Evolutionary conservation across 2,888 invertebrate genomes (phyloP).

Genomic region (Epirrhoe alternata): DNA sequence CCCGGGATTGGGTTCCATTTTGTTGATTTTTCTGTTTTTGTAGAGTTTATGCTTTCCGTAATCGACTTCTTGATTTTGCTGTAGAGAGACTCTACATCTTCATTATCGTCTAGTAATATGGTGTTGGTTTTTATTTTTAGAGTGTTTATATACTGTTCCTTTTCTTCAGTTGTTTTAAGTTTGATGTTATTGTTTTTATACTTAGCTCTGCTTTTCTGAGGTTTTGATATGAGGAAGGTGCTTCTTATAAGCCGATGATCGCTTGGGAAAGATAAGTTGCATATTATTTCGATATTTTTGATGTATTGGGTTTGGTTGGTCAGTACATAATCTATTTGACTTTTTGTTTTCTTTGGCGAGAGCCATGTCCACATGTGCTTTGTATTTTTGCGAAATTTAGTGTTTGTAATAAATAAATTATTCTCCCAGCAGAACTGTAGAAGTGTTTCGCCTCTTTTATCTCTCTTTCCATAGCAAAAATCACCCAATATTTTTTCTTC

Average conservation of each 20-base stretch:
- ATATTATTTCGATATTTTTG: background rate
- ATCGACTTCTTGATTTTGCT: background rate
- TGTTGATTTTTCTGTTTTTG: background rate
- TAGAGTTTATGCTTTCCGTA: background rate
- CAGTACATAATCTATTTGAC: constrained; percentile 8
- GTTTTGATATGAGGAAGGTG: background rate
- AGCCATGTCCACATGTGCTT: background rate
- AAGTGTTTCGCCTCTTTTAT: background rate
- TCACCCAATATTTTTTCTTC: background rate
- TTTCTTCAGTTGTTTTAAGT: constrained; percentile 1
- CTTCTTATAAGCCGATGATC: constrained; percentile 3
- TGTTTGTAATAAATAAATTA: background rate
- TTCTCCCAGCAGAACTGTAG: background rate
- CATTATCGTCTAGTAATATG: background rate
- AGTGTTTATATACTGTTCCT: background rate
- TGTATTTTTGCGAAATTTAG: background rate
- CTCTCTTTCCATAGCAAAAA: background rate
- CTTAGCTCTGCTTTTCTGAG: constrained; percentile 1
- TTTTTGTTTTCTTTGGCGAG: constrained; percentile 1
- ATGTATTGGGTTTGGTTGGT: background rate
- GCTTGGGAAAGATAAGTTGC: background rate
- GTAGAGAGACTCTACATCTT: background rate
- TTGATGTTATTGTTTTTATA: background rate
- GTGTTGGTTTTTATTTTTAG: background rate
- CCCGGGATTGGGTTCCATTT: background rate